phyloP scores from a whole-genome alignment of 2,113 vertebrate genomes.

The Etheostoma cragini region DNA sequence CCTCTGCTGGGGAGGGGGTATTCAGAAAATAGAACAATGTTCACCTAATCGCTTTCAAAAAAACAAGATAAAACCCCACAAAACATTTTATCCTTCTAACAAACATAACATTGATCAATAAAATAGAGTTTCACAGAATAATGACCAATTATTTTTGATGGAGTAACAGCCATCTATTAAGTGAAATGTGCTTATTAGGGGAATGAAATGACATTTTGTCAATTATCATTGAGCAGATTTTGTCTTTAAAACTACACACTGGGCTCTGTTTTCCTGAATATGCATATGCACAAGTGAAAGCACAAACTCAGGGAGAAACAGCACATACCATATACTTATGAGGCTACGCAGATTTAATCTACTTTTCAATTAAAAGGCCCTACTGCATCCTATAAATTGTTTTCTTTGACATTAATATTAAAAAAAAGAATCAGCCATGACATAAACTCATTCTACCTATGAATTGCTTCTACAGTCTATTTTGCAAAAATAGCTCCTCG shows the following conservation, averaged over 20 bases:
- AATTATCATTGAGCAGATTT: background rate
- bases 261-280: background rate
- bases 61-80: slow-evolving; percentile 5
- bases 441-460: background rate
- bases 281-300: background rate
- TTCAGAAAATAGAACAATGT: background rate
- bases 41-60: slow-evolving; percentile 18
- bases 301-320: background rate
- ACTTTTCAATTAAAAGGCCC: background rate
- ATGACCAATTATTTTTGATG: background rate
- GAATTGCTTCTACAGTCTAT: background rate
- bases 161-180: background rate
- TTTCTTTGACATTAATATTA: background rate
- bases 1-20: slow-evolving; percentile 8
- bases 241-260: background rate
- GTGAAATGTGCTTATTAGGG: background rate
- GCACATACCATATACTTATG: background rate
- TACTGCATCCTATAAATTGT: no score
- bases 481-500: background rate
- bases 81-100: background rate
- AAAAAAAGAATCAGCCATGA: background rate
- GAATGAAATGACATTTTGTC: background rate
- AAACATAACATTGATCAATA: background rate
- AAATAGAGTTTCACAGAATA: background rate
- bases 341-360: background rate